A percentile compares a stretch with the other conserved stretches of the same genome.
Conservation (phyloP, 2,888 invertebrate genomes). For the Sesamia inferens region DNA sequence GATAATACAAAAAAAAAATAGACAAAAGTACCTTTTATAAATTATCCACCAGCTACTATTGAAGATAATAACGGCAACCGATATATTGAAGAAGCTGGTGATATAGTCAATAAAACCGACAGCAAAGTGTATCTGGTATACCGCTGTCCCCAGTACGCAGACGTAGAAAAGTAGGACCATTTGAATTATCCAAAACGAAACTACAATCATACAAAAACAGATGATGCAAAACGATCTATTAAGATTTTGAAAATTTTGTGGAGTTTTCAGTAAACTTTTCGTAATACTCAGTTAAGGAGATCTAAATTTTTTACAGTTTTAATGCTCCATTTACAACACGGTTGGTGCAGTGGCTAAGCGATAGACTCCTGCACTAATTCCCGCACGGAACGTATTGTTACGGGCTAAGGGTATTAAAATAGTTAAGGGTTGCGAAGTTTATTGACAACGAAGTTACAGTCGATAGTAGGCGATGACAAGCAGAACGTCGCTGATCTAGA, state of each 20-base stretch:
- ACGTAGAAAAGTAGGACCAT: conserved; percentile 57
- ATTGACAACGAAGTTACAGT: too few species aligned
- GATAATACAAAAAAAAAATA: too few species aligned
- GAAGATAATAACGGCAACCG: conserved; percentile 60
- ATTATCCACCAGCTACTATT: conserved; percentile 67
- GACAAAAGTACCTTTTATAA: conserved; percentile 63
- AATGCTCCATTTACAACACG: background rate
- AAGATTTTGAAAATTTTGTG: background rate
- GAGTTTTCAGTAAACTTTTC: background rate
- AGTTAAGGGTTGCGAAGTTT: too few species aligned
- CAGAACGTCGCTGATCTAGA: too few species aligned
- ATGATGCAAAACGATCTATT: background rate
- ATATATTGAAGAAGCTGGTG: conserved; percentile 71
- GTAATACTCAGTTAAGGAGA: too few species aligned
- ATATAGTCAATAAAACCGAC: conserved; percentile 61
- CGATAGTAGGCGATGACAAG: too few species aligned
- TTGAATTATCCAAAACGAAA: conserved; percentile 64
- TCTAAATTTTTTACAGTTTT: too few species aligned
- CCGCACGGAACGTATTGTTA: too few species aligned
- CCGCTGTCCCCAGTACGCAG: conserved; percentile 58
- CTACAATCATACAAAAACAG: conserved; percentile 28
- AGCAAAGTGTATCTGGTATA: conserved; percentile 67
- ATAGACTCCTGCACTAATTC: too few species aligned
- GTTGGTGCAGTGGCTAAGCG: too few species aligned
- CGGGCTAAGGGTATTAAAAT: too few species aligned